Evolutionary conservation across 2,888 invertebrate species (phyloP).

Genomic region (Unio delphinus): DNA sequence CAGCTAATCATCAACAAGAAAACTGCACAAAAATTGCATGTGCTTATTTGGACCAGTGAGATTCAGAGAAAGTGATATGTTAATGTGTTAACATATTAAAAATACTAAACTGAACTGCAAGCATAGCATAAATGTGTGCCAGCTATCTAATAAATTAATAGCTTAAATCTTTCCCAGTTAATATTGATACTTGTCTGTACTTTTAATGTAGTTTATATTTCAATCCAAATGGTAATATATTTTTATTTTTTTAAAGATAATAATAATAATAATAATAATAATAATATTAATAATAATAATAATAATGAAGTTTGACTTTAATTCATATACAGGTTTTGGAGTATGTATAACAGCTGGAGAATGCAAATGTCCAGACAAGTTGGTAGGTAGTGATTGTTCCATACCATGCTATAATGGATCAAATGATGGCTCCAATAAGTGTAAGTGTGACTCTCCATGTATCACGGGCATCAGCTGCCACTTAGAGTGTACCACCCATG

Average conservation of each 20-base stretch:
- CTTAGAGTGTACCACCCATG: slow-evolving; percentile 41
- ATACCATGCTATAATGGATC: slow-evolving; percentile 51
- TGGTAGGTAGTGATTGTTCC: slow-evolving; percentile 45
- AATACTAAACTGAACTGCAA: too few species aligned
- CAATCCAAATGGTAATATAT: too few species aligned
- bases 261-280: neutral
- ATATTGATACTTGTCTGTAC: too few species aligned
- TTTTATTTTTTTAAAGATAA: neutral
- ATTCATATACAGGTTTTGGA: slow-evolving; percentile 34
- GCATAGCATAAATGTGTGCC: too few species aligned
- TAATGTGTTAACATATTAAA: too few species aligned
- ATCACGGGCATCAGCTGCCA: slow-evolving; percentile 38
- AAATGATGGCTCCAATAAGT: slow-evolving; percentile 36
- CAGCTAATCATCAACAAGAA: too few species aligned
- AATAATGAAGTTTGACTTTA: neutral
- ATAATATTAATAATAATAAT: slow-evolving; percentile 9
- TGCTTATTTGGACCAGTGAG: too few species aligned
- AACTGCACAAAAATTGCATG: too few species aligned
- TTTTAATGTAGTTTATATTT: too few species aligned
- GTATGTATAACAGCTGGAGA: slow-evolving; percentile 39
- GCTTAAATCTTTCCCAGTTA: too few species aligned
- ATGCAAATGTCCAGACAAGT: slow-evolving; percentile 39
- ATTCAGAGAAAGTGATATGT: too few species aligned
- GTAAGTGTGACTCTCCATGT: slow-evolving; percentile 41
- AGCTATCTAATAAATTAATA: too few species aligned